Percentiles rank a stretch among this genome's conserved stretches.
phyloP scores from a whole-genome alignment of 2,113 vertebrate genomes.

The Nycticryphes semicollaris region DNA sequence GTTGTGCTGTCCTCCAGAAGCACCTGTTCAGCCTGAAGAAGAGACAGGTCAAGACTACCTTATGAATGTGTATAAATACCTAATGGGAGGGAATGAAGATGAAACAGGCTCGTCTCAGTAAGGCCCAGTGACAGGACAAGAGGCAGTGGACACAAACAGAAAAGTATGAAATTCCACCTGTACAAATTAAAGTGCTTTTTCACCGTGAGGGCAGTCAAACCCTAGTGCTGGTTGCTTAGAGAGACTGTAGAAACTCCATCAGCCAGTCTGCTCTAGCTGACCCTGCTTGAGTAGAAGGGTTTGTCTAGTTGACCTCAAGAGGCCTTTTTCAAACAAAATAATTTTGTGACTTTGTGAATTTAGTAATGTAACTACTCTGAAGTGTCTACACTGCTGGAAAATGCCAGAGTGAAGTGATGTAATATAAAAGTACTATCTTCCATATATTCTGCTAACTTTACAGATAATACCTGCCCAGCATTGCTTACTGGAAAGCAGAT shows the following conservation, averaged over 20 bases:
- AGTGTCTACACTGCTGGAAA: background rate
- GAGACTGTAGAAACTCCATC: background rate
- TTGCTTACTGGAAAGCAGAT: background rate
- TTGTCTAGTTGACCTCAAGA: background rate
- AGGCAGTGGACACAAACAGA: background rate
- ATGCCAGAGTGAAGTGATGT: background rate
- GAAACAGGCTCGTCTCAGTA: background rate
- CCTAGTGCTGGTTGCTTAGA: background rate
- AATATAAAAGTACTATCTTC: background rate
- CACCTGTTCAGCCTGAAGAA: background rate
- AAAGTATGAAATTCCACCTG: background rate
- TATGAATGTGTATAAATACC: background rate
- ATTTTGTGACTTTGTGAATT: background rate
- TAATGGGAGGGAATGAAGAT: background rate
- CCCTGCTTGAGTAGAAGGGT: background rate
- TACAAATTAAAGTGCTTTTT: background rate
- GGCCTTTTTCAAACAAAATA: background rate
- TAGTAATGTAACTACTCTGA: background rate
- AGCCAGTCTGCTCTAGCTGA: background rate
- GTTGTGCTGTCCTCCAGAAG: background rate
- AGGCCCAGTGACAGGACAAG: background rate
- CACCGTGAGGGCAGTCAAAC: background rate
- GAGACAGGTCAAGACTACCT: background rate
- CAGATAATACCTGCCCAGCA: background rate
- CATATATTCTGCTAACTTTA: background rate